phyloP scores from a whole-genome alignment of 2,888 invertebrate genomes.

The Helobdella robusta region DNA sequence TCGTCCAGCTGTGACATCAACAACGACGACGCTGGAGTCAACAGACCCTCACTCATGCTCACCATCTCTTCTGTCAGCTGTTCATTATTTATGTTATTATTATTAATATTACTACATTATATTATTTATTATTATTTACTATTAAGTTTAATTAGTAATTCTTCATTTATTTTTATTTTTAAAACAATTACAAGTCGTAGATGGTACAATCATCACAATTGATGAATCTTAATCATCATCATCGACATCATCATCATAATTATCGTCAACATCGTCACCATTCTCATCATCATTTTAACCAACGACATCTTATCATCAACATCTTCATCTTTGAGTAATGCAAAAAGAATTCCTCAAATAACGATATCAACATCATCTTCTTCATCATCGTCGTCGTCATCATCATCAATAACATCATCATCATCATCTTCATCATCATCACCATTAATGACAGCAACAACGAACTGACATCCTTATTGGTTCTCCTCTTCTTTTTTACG shows the following conservation, averaged over 20 bases:
- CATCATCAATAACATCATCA: not conserved
- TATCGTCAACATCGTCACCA: too few relatives aligned
- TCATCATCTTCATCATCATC: too few relatives aligned
- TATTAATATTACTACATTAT: not conserved
- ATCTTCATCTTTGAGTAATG: too few relatives aligned
- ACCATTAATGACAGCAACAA: too few relatives aligned
- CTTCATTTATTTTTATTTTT: not conserved
- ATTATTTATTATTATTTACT: not conserved
- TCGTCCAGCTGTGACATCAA: not conserved
- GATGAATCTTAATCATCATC: too few relatives aligned
- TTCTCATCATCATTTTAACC: too few relatives aligned
- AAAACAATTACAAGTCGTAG: not conserved
- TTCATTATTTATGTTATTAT: not conserved
- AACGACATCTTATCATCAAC: too few relatives aligned
- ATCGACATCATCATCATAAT: too few relatives aligned
- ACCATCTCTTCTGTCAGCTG: conserved; percentile 1
- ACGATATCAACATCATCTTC: too few relatives aligned
- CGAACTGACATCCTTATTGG: conserved; percentile 5
- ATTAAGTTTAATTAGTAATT: not conserved
- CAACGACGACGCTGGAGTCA: not conserved
- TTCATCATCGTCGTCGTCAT: not conserved
- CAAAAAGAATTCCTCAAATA: too few relatives aligned
- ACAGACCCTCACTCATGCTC: not conserved
- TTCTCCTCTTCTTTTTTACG: conserved; percentile 9
- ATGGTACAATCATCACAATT: not conserved